Percentiles rank a stretch among this genome's conserved stretches.
These are phyloP conservation scores for Zaprionus bogoriensis DNA, from an alignment of 2,888 invertebrate species.

Conservation along the genomic window DNA sequence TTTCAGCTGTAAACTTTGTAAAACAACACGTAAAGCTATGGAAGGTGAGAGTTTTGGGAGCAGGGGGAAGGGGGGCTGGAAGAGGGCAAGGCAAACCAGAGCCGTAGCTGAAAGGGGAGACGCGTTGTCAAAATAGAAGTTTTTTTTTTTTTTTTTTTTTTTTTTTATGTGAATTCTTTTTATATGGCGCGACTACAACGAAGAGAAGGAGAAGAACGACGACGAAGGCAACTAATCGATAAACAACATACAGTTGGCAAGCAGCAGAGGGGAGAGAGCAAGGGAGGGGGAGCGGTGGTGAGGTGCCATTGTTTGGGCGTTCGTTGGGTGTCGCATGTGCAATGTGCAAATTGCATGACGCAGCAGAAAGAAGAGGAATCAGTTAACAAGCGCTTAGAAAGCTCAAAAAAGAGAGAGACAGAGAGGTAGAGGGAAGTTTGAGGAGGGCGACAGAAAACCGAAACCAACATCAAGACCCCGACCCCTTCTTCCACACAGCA, in stretches of 20 bases:
- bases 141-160: constrained; percentile 5
- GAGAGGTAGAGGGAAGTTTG: neutral
- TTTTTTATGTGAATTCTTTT: no score
- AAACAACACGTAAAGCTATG: neutral
- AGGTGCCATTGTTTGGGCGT: neutral
- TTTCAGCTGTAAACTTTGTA: neutral
- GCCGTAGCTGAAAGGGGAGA: neutral
- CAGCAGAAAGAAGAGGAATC: constrained; percentile 27
- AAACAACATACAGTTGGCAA: constrained; percentile 68
- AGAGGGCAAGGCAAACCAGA: neutral
- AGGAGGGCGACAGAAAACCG: neutral
- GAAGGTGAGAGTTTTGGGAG: neutral
- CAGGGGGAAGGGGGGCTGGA: neutral
- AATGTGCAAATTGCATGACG: constrained; percentile 34
- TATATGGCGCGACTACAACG: constrained; percentile 23
- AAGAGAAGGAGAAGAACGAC: neutral
- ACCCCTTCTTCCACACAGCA: no score
- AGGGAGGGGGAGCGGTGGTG: neutral
- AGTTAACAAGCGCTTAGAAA: neutral
- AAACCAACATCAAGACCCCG: constrained; percentile 5
- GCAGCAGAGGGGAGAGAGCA: neutral
- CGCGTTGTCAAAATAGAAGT: constrained; percentile 28
- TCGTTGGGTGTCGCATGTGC: constrained; percentile 12
- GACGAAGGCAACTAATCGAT: constrained; percentile 65
- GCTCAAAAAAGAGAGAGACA: neutral